Evolutionary conservation across 2,113 vertebrate species (phyloP).

Genomic region (Charadrius vociferus): DNA sequence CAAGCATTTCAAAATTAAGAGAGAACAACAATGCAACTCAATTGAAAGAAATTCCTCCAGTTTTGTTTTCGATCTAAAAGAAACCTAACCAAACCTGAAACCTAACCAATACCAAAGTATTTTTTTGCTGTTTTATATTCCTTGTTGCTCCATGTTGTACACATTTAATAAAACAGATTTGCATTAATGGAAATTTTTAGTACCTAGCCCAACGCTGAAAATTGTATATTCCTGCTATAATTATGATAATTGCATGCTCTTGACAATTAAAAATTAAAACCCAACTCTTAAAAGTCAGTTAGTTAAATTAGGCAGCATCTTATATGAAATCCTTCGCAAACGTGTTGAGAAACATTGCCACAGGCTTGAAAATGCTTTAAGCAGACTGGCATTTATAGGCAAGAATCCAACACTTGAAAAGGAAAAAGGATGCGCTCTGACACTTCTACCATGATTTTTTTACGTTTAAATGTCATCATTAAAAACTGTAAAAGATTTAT

Average conservation of each 20-base stretch:
- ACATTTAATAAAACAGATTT: not conserved
- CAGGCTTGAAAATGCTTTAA: slow-evolving; percentile 32
- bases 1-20: not conserved
- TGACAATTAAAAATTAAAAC: slow-evolving; percentile 22
- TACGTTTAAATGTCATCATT: not conserved
- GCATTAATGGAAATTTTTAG: slow-evolving; percentile 18
- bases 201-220: slow-evolving; percentile 30
- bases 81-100: not conserved
- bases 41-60: not conserved
- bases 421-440: slow-evolving; percentile 24
- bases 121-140: not conserved
- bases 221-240: not conserved
- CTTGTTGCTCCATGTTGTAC: not conserved
- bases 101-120: not conserved
- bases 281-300: slow-evolving; percentile 1
- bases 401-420: slow-evolving; percentile 62
- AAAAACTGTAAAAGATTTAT: not conserved
- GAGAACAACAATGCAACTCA: not conserved
- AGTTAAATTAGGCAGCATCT: slow-evolving; percentile 43
- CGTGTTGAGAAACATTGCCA: slow-evolving; percentile 60
- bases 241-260: not conserved
- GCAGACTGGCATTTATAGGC: slow-evolving; percentile 2
- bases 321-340: slow-evolving; percentile 7
- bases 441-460: not conserved
- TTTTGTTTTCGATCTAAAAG: not conserved